phyloP scores from a whole-genome alignment of 2,797 vertebrate species.

The Pseudomugil gertrudae region DNA sequence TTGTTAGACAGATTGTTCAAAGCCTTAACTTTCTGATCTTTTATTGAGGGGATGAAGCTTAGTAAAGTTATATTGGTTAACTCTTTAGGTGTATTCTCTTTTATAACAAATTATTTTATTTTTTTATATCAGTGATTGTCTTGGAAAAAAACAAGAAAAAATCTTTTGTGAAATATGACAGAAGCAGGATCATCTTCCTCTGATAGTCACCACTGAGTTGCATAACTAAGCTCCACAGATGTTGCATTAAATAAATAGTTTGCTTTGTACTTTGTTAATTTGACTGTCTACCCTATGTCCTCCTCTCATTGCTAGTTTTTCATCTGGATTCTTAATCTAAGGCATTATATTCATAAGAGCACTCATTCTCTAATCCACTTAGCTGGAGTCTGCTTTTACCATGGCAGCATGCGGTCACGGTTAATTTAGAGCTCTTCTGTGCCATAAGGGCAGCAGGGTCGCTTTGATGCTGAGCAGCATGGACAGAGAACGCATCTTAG shows the following conservation, averaged over 20 bases:
- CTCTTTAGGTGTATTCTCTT: not conserved
- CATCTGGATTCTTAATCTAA: conserved; percentile 40
- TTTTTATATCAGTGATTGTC: too few species aligned
- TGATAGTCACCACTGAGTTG: conserved; percentile 15
- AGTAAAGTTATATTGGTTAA: not conserved
- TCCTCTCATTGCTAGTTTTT: conserved; percentile 7
- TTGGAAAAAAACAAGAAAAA: not conserved
- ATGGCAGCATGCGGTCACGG: conserved; percentile 36
- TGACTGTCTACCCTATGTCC: conserved; percentile 23
- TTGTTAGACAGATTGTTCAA: conserved; percentile 65
- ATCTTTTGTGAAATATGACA: not conserved
- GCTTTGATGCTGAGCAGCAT: conserved; percentile 53
- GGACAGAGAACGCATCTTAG: conserved; percentile 40
- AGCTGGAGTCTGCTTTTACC: conserved; percentile 48
- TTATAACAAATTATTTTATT: conserved; percentile 2
- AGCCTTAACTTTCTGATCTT: conserved; percentile 55
- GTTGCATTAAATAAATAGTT: conserved; percentile 65
- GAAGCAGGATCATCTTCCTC: conserved; percentile 13
- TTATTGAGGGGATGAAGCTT: not conserved
- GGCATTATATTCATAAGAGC: conserved; percentile 62
- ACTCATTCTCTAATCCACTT: conserved; percentile 71
- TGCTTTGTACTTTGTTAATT: conserved; percentile 49
- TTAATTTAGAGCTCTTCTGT: conserved; percentile 54
- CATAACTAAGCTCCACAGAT: conserved; percentile 57
- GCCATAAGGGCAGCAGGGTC: conserved; percentile 44